Evolutionary conservation across 2,888 invertebrate species (phyloP).

Genomic region (Nemurella pictetii): DNA sequence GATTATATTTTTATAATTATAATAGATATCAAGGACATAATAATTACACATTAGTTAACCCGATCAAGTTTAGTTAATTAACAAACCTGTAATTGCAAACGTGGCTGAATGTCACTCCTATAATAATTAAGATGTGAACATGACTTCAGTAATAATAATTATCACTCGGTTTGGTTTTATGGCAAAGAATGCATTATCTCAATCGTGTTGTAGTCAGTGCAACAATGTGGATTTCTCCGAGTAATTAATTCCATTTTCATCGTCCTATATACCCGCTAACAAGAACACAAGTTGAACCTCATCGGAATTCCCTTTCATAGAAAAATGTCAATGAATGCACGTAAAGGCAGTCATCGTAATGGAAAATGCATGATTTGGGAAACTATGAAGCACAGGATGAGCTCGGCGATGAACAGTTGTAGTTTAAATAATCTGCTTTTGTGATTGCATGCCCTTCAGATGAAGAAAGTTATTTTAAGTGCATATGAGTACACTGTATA

Average conservation of each 20-base stretch:
- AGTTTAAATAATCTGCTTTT: too few species aligned
- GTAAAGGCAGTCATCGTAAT: too few species aligned
- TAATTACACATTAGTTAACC: not conserved
- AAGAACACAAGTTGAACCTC: not conserved
- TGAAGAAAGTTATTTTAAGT: too few species aligned
- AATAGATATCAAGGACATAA: not conserved
- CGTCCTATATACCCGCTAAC: not conserved
- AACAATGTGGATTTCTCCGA: not conserved
- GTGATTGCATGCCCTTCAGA: too few species aligned
- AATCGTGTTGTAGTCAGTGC: not conserved
- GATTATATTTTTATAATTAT: not conserved
- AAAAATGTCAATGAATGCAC: not conserved
- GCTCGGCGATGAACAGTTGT: too few species aligned
- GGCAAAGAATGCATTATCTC: not conserved
- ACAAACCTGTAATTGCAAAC: not conserved
- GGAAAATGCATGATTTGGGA: too few species aligned
- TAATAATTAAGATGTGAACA: not conserved
- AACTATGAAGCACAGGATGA: too few species aligned
- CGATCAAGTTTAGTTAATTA: not conserved
- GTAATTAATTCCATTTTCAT: not conserved
- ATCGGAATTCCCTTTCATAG: not conserved
- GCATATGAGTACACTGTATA: too few species aligned
- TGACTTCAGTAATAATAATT: not conserved
- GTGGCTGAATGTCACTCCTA: not conserved
- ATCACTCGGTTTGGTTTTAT: not conserved